Conservation (phyloP, 1,140 invertebrate genomes). For the Brachionus paranguensis region DNA sequence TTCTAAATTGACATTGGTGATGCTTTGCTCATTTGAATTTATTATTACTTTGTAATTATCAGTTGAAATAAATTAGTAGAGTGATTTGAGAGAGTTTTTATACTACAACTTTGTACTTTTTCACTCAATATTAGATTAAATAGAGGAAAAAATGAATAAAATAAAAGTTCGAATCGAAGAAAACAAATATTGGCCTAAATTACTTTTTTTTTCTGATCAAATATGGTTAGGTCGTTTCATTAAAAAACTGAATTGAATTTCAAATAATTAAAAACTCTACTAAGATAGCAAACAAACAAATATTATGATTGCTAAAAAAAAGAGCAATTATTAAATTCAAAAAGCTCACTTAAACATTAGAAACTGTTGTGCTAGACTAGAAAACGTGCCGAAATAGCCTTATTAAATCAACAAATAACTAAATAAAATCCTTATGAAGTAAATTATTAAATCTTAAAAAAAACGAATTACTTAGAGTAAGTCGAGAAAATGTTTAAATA, state of each 20-base stretch:
- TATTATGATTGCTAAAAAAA: not conserved
- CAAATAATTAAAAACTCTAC: not conserved
- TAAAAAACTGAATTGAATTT: not conserved
- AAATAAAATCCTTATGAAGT: not conserved
- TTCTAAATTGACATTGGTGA: not conserved
- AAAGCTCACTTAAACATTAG: not conserved
- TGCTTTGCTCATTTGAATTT: not conserved
- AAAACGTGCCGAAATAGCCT: not conserved
- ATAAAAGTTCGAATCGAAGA: not conserved
- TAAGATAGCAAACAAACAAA: not conserved
- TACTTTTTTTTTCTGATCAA: not conserved
- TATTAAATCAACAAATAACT: not conserved
- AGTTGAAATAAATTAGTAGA: not conserved
- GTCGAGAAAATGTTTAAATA: not conserved
- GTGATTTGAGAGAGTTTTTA: not conserved
- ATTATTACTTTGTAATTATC: not conserved
- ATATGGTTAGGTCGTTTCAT: not conserved
- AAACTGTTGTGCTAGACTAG: not conserved
- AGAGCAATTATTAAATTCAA: not conserved
- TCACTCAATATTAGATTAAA: not conserved
- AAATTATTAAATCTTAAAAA: not conserved
- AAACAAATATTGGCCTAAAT: conserved; percentile 10
- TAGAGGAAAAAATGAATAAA: not conserved
- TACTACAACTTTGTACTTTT: not conserved
- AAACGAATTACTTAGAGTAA: not conserved